Evolutionary conservation across 35 echinoderm and acorn worm species (phyloP), one percentile per base, ranked within the genome.

Genomic region (Ophioderma brevispina): DNA sequence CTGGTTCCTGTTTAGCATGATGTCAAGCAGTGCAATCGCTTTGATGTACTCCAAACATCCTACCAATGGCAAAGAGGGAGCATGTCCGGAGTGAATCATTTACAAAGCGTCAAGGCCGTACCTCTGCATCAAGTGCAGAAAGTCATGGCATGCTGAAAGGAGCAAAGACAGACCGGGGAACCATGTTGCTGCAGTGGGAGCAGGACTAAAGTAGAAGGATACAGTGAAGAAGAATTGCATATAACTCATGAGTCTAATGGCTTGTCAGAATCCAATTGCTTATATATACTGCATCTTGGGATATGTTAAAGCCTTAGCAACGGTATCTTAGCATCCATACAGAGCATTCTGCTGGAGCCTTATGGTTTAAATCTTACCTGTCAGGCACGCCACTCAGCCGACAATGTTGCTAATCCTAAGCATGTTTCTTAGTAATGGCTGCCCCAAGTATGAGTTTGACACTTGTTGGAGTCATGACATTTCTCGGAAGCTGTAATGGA

Each of bases 291-390:
- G 75, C 0, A 34, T 99, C 25, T 40, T 95, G 34, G 93, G 86
- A 39, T 92, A 87, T 35, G 93, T 99, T 13, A 99, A 90, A 25
- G 97, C 94, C 85, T 99, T 11, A 95, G 91, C 63, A 99, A 99
- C 36, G 97, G 97, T 25, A 84, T 95, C 18, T 88, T 99, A 34
- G 94, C 97, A 8, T 99, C 97, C 35, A 95, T 99, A 17, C 97
- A 99, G 83, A 95, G 90, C 78, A 95, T 95, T 77, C 95, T 94
- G 0, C 84, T 82, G 18, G 93, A 82, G 25, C 82, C 97, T 0
- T 99, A 99, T 76, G 90, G 93, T 1, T 77, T 91, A 31, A 92
- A 14, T 89, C 97, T 0, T 99, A 99, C 63, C 90, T 95, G 15
- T 43, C 93, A 13, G 97, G 93, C 23, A 91, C 93, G 8, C 93